These are phyloP conservation scores for Schizopygopsis pylzovi DNA, from an alignment of 2,797 vertebrate species.

Conservation along the genomic window DNA sequence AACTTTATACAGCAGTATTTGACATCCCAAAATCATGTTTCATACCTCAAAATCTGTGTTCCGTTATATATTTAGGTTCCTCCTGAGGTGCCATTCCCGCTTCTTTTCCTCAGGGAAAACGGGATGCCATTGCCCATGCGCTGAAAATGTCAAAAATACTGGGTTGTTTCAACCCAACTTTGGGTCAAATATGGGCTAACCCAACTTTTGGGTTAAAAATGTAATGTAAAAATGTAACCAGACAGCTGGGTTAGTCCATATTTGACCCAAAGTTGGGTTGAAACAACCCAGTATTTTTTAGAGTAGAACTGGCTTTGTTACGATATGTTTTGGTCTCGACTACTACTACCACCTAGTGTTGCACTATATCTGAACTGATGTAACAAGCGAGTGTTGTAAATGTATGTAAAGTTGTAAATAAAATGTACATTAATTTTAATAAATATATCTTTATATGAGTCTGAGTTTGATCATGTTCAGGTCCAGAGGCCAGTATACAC, in stretches of 20 bases:
- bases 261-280: too few relatives aligned
- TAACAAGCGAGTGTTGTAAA: not conserved
- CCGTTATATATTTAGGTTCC: not conserved
- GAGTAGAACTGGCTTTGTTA: not conserved
- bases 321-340: not conserved
- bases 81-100: not conserved
- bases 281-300: too few relatives aligned
- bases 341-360: not conserved
- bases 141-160: not conserved
- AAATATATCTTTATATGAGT: not conserved
- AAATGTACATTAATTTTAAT: slow-evolving; percentile 35
- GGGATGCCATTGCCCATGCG: slow-evolving; percentile 17
- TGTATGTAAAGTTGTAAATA: slow-evolving; percentile 38
- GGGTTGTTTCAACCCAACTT: too few relatives aligned
- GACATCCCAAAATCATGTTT: not conserved
- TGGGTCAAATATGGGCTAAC: too few relatives aligned
- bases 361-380: slow-evolving; percentile 2
- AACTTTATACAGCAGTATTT: not conserved
- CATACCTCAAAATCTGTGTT: not conserved
- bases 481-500: not conserved
- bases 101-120: not conserved
- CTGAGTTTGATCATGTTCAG: not conserved
- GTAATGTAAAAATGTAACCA: too few relatives aligned
- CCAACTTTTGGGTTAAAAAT: too few relatives aligned
- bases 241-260: too few relatives aligned